Base-by-base conservation (phyloP, 2,888 invertebrate species). In the Loripinus fragilis region DNA sequence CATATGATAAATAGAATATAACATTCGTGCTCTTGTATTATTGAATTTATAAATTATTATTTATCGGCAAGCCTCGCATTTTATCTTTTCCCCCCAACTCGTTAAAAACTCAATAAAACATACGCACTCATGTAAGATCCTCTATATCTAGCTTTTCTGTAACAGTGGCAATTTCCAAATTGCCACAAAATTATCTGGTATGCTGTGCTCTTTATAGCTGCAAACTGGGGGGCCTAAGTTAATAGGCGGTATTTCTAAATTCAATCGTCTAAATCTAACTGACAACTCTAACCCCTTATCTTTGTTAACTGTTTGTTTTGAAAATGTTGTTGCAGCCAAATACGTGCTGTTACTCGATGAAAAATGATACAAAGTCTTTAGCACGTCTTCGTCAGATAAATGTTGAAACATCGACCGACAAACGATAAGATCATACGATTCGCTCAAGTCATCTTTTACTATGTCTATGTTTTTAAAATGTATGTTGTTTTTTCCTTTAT, bases 381-480 rank as follows among this genome's bases (percentile, higher is more conserved):
- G 42, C 0, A 74, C 30, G 30, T 74, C 74, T 5, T 33, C 20
- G 20, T 74, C 25, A 42, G 30, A 33, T 28, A 74, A 60, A 68
- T 74, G 74, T 45, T 74, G 74, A 42, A 74, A 38, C 74, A 74
- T 74, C 64, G 52, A 52, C 38, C 74, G 52, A 20, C 67, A 74
- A 45, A 68, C 45, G 38, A 74, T 68, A 1, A 74, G 38, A 41
- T 74, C 68, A 45, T 42, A 74, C 1, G 73, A 66, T 20, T 66
- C 30, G 0, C 28, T 1, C 0, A 73, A 12, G 5, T 60, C 41
- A 5, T 64, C 42, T 33, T 45, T 41, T 30, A 66, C 73, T 17
- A 73, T 50, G 23, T 73, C 66, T 1, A 35, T 65, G 35, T 73
- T 23, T n/a, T 64, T 66, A 50, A 73, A 73, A 20, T 73, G n/a